phyloP scores from a whole-genome alignment of 2,797 vertebrate species.

The Rhinophrynus dorsalis region DNA sequence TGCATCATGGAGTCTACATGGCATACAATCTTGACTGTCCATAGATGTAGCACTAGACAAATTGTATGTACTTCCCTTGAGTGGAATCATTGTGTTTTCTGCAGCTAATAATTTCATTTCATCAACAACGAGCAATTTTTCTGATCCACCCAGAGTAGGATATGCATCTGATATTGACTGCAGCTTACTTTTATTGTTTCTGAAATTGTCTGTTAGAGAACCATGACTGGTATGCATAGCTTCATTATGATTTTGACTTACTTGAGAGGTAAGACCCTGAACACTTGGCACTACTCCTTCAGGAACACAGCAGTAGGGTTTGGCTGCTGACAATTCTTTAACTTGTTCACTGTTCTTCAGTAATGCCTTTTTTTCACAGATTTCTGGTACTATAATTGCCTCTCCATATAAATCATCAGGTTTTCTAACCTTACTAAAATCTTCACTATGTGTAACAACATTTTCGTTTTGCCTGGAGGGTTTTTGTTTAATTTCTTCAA shows the following conservation, averaged over 20 bases:
- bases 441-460: neutral
- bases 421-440: neutral
- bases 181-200: too few species aligned
- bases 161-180: too few species aligned
- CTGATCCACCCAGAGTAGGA: too few species aligned
- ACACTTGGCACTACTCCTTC: too few species aligned
- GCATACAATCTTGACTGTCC: neutral
- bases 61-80: neutral
- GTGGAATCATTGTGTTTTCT: neutral
- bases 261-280: too few species aligned
- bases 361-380: neutral
- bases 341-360: neutral
- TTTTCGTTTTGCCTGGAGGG: neutral
- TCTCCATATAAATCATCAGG: neutral
- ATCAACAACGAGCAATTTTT: too few species aligned
- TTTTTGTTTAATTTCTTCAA: too few species aligned
- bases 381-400: neutral
- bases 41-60: neutral
- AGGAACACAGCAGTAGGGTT: neutral
- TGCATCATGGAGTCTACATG: neutral
- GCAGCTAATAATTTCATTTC: too few species aligned
- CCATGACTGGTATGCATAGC: too few species aligned
- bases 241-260: too few species aligned
- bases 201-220: too few species aligned
- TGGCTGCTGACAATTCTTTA: neutral